Percentiles rank a stretch among this genome's conserved stretches.
These are phyloP conservation scores for Caenorhabditis wallacei DNA, from an alignment of 2,888 invertebrate genomes.

Conservation along the genomic window DNA sequence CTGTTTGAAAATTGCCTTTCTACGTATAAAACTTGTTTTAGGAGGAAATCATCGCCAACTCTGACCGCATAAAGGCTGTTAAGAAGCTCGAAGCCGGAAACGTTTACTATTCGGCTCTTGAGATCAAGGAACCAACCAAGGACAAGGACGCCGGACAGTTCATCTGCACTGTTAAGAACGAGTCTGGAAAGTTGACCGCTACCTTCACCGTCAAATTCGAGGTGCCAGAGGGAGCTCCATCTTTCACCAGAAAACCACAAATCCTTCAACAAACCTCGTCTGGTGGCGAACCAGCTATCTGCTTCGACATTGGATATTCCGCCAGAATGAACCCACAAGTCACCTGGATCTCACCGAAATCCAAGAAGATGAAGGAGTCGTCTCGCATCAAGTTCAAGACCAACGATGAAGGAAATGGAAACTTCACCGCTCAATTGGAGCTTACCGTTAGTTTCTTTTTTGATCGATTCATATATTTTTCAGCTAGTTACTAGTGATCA, in stretches of 20 bases:
- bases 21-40: slow-evolving; percentile 8
- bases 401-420: slow-evolving; percentile 57
- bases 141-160: slow-evolving; percentile 86
- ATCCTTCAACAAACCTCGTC: slow-evolving; percentile 83
- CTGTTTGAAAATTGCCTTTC: too few species aligned
- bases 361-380: slow-evolving; percentile 84
- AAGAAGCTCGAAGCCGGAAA: slow-evolving; percentile 78
- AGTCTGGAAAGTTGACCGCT: slow-evolving; percentile 83
- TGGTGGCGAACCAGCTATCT: slow-evolving; percentile 83
- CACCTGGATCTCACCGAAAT: slow-evolving; percentile 83
- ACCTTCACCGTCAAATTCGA: slow-evolving; percentile 84
- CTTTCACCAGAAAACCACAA: slow-evolving; percentile 83
- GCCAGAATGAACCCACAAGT: slow-evolving; percentile 83
- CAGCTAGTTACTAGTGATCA: not conserved
- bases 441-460: slow-evolving; percentile 77
- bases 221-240: slow-evolving; percentile 83
- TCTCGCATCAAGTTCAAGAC: slow-evolving; percentile 82
- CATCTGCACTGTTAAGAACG: slow-evolving; percentile 83
- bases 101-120: slow-evolving; percentile 82
- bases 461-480: not conserved
- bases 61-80: slow-evolving; percentile 83
- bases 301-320: slow-evolving; percentile 83
- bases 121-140: slow-evolving; percentile 90
- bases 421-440: slow-evolving; percentile 73
- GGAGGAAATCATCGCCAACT: slow-evolving; percentile 85